Base-by-base conservation (phyloP, 2,113 vertebrate genomes). In the Strix aluco region DNA sequence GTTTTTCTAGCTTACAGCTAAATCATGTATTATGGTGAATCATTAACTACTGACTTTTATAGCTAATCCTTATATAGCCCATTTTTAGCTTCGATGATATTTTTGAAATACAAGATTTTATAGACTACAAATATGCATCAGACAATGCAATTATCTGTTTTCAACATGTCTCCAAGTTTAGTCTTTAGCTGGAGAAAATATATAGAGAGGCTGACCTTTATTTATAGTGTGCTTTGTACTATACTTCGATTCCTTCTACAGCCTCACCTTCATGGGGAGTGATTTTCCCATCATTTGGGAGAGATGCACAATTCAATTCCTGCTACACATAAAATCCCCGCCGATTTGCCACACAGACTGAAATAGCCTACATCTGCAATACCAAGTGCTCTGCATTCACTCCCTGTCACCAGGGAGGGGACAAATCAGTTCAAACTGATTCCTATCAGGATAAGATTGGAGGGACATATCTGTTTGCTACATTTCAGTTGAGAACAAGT, bases 1-100 rank as follows among this genome's bases (percentile, higher is more conserved):
- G 87, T 97, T 97, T 95, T 94, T 91, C 77, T 96, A 95, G 34
- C 78, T 96, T 90, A 52, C 81, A 96, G 81, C 94, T 96, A 95
- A 96, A 92, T 93, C 83, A 77, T 80, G 49, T 81, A 95, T 96
- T 95, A 69, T 95, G 67, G 83, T 91, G 94, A 96, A 96, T 94
- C 96, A 81, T 96, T 94, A 96, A 86, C 81, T 94, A 65, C 95
- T 84, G 93, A 90, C 80, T 93, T 96, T 96, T 93, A 94, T 93
- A 94, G 69, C 42, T 96, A 94, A 96, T 94, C 63, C 82, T 95
- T 94, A 92, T 38, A 90, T 52, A 90, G 30, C n/a, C 73, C 18
- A 84, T 88, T 90, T 96, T 88, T 84, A 93, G 84, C 81, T 59
- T 78, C 16, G 34, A 55, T 72, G 52, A 29, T 73, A 58, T 65